These are phyloP conservation scores for Lucifuga dentata DNA, from an alignment of 2,113 vertebrate genomes.

Conservation along the genomic window DNA sequence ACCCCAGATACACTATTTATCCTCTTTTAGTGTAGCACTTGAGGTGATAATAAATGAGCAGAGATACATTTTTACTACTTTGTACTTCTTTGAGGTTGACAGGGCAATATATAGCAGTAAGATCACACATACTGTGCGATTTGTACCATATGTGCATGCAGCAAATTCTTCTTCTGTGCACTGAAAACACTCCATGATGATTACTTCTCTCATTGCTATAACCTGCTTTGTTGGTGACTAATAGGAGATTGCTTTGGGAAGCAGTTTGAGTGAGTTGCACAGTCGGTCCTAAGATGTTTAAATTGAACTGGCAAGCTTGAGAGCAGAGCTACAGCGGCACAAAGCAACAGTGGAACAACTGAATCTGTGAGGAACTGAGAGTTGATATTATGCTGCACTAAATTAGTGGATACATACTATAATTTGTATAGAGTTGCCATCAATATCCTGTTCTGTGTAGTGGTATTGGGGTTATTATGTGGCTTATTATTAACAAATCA, in stretches of 20 bases:
- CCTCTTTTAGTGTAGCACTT: slow-evolving; percentile 31
- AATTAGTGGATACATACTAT: not conserved
- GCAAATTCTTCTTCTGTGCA: slow-evolving; percentile 5
- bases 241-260: not conserved
- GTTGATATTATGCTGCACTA: no score
- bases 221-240: not conserved
- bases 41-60: slow-evolving; percentile 67
- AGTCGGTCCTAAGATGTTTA: not conserved
- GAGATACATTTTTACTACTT: slow-evolving; percentile 27
- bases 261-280: not conserved
- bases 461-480: no score
- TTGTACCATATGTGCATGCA: slow-evolving; percentile 17
- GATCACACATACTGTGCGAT: slow-evolving; percentile 28
- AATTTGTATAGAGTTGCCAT: not conserved
- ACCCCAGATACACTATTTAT: slow-evolving; percentile 32
- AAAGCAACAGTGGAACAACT: not conserved
- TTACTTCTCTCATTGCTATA: slow-evolving; percentile 9
- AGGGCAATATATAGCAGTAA: slow-evolving; percentile 53
- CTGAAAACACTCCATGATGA: not conserved
- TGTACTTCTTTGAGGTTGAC: slow-evolving; percentile 53
- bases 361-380: not conserved
- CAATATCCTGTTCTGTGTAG: no score
- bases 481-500: slow-evolving; percentile 18
- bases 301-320: not conserved
- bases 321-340: no score